Evolutionary conservation across 2,113 vertebrate genomes (phyloP), one percentile per base, ranked within the genome.

Genomic region (Spea multiplicata): DNA sequence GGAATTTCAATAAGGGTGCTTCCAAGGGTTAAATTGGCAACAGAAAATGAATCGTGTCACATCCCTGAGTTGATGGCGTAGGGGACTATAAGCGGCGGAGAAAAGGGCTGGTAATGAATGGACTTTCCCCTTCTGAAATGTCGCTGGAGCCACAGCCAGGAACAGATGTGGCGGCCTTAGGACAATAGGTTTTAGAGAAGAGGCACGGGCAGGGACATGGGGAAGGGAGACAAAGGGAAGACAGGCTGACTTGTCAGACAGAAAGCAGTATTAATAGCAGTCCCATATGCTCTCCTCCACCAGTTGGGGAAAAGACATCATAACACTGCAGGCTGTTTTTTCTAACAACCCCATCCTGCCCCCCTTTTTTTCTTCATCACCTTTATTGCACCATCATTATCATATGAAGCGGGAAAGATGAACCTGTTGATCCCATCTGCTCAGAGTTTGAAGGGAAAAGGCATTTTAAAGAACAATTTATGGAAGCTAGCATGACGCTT

Each of bases 101-200:
- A 68, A 30, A 76, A 76, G 69, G 76, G 45, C 69, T 71, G 44
- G 52, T 68, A 76, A 76, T 52, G 73, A 75, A 30, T 69, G 76
- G 68, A 53, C 69, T 53, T 44, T 71, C 70, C 30, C 50, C 50
- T 79, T 73, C 70, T 73, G 70, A 80, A 70, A 80, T 66, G 70
- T 66, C 67, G 70, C 9, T 57, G 70, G 50, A 73, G 69, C 53
- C 76, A 67, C 62, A 67, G 48, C 49, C 61, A 44, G 70, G 49
- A 80, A 80, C 77, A 80, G 77, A 80, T 80, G 77, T 80, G 77
- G 73, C 70, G 57, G 77, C 77, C 70, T 80, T 55, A 66, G 62
- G 70, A 80, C 77, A 80, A 80, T 80, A 80, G 70, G 77, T 62
- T 69, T 66, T 72, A 78, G 67, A 71, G 59, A 59, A 78, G 76